These are phyloP conservation scores for Argentina silus DNA, from an alignment of 2,797 vertebrate species.

Conservation along the genomic window DNA sequence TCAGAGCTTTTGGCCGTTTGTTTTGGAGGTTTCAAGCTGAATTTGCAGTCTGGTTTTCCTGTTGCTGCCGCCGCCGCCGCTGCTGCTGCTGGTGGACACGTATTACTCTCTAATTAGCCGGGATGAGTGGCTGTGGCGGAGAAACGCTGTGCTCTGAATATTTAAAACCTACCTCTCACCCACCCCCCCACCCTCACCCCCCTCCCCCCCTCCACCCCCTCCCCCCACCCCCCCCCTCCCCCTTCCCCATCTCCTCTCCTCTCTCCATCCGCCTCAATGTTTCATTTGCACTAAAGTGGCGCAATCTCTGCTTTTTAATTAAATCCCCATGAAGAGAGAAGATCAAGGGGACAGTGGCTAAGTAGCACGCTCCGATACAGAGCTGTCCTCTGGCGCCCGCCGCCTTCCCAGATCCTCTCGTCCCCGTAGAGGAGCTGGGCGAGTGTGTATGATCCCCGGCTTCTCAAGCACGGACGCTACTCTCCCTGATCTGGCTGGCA, in stretches of 20 bases:
- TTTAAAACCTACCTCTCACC: neutral
- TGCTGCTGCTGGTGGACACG: conserved; percentile 19
- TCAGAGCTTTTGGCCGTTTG: neutral
- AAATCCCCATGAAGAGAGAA: neutral
- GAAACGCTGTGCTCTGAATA: conserved; percentile 29
- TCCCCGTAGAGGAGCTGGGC: neutral
- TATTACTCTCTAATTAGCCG: conserved; percentile 45
- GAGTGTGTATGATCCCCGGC: neutral
- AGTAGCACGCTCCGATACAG: neutral
- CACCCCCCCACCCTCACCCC: neutral
- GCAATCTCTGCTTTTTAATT: conserved; percentile 7
- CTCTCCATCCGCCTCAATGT: neutral
- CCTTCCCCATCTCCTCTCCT: neutral
- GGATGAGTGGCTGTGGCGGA: conserved; percentile 35
- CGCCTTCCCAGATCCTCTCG: neutral
- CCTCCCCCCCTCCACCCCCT: neutral
- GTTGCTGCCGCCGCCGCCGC: neutral
- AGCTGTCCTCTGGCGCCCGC: neutral
- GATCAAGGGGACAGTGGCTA: conserved; percentile 2
- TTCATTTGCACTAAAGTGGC: neutral
- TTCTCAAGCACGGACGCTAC: neutral
- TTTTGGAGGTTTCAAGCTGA: conserved; percentile 23
- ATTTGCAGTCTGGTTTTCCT: conserved; percentile 14
- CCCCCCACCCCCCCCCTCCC: neutral
- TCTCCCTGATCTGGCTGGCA: neutral